Evolutionary conservation across 2,888 invertebrate genomes (phyloP).

Genomic region (Elgonia sp.): DNA sequence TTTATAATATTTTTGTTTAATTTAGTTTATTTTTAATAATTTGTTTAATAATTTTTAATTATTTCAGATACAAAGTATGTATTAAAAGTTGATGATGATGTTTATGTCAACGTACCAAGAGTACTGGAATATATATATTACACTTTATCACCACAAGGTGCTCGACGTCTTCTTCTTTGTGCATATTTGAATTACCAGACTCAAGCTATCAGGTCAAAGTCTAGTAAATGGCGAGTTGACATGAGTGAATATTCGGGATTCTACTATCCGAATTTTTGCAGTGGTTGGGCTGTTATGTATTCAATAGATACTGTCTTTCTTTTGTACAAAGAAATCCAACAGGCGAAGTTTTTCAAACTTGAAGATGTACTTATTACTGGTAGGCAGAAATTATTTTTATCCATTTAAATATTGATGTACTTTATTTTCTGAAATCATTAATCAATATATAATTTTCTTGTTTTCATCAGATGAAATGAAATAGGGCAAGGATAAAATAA

Average conservation of each 20-base stretch:
- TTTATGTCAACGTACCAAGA: constrained; percentile 42
- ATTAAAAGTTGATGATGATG: constrained; percentile 61
- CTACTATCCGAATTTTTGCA: constrained; percentile 47
- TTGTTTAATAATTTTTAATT: not conserved
- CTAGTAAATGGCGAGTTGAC: constrained; percentile 37
- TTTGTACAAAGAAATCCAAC: constrained; percentile 43
- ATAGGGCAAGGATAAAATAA: too few species aligned
- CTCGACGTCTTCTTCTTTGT: constrained; percentile 49
- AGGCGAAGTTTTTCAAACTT: constrained; percentile 30
- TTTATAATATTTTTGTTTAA: too few species aligned
- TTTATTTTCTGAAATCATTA: too few species aligned
- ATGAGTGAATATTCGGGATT: constrained; percentile 28
- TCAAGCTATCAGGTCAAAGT: not conserved
- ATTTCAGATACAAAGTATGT: constrained; percentile 42
- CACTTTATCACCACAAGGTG: constrained; percentile 40
- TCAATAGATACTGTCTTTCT: constrained; percentile 29
- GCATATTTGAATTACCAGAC: not conserved
- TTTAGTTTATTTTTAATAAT: too few species aligned
- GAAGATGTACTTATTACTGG: constrained; percentile 58
- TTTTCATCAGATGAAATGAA: too few species aligned
- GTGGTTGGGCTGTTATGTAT: constrained; percentile 52
- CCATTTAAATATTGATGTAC: not conserved
- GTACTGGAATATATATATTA: constrained; percentile 26
- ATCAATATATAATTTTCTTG: too few species aligned
- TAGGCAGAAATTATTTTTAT: not conserved